Evolutionary conservation across 2,113 vertebrate genomes (phyloP).

Genomic region (Sylvietta virens): DNA sequence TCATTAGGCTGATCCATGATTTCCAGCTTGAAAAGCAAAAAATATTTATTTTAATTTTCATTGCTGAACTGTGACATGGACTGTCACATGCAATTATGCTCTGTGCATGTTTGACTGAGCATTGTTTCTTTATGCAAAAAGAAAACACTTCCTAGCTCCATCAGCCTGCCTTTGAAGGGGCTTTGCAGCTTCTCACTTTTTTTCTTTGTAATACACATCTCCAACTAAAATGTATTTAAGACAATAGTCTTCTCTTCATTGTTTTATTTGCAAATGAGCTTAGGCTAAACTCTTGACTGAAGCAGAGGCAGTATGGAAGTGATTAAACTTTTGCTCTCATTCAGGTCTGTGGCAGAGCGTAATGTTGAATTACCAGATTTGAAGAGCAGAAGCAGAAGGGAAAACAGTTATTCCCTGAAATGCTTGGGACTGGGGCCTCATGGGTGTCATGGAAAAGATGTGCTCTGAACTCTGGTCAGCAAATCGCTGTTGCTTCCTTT

Average conservation of each 20-base stretch:
- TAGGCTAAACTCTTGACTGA: neutral
- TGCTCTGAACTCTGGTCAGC: neutral
- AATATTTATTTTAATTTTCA: neutral
- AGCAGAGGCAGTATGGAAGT: neutral
- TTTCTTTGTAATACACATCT: neutral
- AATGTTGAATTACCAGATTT: neutral
- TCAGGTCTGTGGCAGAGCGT: neutral
- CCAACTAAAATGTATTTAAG: neutral
- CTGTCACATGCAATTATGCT: slow-evolving; percentile 29
- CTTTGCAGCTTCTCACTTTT: neutral
- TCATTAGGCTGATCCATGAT: slow-evolving; percentile 4
- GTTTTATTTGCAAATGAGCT: neutral
- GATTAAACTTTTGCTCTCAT: neutral
- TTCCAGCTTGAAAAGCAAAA: neutral
- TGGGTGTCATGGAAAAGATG: neutral
- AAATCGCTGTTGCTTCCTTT: neutral
- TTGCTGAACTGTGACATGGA: slow-evolving; percentile 30
- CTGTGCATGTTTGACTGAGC: neutral
- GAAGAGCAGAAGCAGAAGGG: neutral
- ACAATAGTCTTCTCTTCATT: neutral
- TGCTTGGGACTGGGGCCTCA: neutral
- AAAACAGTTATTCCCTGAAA: neutral
- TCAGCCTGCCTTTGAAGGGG: neutral
- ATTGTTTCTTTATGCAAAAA: neutral
- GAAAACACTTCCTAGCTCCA: neutral